Base-by-base conservation (phyloP, 2,113 vertebrate genomes). In the Hiodon alosoides region DNA sequence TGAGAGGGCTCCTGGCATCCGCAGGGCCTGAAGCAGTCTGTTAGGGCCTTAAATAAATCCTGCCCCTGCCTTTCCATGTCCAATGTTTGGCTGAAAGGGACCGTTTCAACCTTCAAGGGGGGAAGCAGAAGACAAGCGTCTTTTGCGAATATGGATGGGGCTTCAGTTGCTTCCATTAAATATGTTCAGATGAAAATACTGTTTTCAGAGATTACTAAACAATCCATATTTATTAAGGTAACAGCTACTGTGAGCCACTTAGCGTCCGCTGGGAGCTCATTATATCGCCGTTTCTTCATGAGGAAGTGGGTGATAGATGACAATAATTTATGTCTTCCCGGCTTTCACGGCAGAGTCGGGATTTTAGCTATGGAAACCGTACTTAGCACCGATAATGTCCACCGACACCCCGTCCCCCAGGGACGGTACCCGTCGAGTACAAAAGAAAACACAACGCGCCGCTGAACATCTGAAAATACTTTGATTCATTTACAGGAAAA, bases 171-270 rank as follows among this genome's bases (percentile, higher is more conserved):
- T 48, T 53, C 47, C n/a, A 7, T 60, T 65, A 65, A 72, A 69
- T 68, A 53, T 68, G 46, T 66, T 31, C 46, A 64, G 17, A 62
- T 64, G 17, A 69, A 31, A 66, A 51, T 67, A 13, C 61, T 69
- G 65, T 69, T 69, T 16, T 58, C 65, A 67, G 51, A 75, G 14
- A 69, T 69, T 58, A 69, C 65, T 52, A 55, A 76, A 11, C 55
- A 58, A 3, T 53, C 10, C 55, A 7, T 54, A 31, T 76, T 69
- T 75, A 69, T 76, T 46, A 69, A 76, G 74, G 67, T 76, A 76
- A 62, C 46, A 62, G 14, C 8, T 50, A 13, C 66, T 8, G 65
- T 69, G 53, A 61, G 10, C 67, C 67, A 5, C 67, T n/a, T 47
- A 5, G 16, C 4, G 9, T 68, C 51, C 55, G 7, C 53, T 61